Evolutionary conservation across 2,888 invertebrate species (phyloP).

Genomic region (Helleia helle): DNA sequence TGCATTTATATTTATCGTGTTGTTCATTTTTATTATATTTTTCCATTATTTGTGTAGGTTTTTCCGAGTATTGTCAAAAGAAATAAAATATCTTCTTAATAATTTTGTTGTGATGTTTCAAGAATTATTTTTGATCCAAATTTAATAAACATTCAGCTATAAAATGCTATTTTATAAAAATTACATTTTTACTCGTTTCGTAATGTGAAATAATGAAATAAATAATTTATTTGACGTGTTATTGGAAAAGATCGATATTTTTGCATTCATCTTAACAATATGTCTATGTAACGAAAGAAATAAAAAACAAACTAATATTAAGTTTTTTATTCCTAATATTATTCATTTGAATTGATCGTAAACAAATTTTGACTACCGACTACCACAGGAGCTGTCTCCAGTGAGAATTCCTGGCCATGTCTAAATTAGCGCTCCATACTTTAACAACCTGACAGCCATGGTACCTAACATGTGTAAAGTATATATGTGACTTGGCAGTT

Average conservation of each 20-base stretch:
- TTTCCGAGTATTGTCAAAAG: background rate
- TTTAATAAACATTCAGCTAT: background rate
- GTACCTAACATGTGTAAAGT: no score
- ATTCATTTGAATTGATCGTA: no score
- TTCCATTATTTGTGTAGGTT: background rate
- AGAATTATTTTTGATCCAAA: background rate
- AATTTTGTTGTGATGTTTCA: background rate
- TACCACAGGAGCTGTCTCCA: no score
- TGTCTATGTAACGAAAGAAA: conserved; percentile 44
- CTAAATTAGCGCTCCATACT: no score
- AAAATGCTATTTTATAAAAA: background rate
- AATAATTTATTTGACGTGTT: conserved; percentile 16
- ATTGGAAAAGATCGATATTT: conserved; percentile 43
- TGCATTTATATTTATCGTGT: conserved; percentile 7
- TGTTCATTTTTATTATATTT: background rate
- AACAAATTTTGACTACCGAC: no score
- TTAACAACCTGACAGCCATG: no score
- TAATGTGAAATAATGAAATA: conserved; percentile 7
- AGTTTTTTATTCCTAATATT: conserved; percentile 11
- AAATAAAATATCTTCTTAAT: background rate
- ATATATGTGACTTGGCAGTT: no score
- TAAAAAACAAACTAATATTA: conserved; percentile 32
- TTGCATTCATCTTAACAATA: conserved; percentile 56
- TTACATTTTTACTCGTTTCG: background rate
- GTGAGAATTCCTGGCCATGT: no score